phyloP scores from a whole-genome alignment of 53 echinoderm and acorn worm species.

The Echinarachnius parma region DNA sequence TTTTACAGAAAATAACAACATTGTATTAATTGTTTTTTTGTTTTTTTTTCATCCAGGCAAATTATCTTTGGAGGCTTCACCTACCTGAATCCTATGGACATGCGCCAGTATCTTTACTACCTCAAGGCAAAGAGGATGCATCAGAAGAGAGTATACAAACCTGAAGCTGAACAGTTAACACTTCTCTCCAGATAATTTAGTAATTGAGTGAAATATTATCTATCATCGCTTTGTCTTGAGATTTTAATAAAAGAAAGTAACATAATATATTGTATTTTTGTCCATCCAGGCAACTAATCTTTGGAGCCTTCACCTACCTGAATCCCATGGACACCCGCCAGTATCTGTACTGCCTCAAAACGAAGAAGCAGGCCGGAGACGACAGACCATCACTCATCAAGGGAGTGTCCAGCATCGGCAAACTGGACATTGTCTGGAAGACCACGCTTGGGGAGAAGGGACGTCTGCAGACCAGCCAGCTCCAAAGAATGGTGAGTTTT shows the following conservation, averaged over 20 bases:
- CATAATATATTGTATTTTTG: no score
- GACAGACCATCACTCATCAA: constrained; percentile 79
- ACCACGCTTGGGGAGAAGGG: constrained; percentile 95
- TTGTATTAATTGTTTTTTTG: not conserved
- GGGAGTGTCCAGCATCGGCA: constrained; percentile 97
- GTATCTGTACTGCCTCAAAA: constrained; percentile 92
- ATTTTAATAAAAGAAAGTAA: no score
- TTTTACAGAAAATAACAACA: no score
- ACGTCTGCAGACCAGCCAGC: constrained; percentile 92
- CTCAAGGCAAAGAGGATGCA: constrained; percentile 89
- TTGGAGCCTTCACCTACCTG: constrained; percentile 84
- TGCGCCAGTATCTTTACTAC: constrained; percentile 94
- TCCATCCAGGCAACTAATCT: constrained; percentile 57
- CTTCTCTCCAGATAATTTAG: no score
- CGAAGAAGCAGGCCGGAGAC: constrained; percentile 75
- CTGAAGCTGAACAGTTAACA: no score
- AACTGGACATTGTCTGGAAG: constrained; percentile 99
- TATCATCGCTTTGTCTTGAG: no score
- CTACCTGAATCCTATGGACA: constrained; percentile 95
- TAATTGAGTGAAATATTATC: no score
- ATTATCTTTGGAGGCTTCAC: constrained; percentile 83
- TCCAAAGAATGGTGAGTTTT: constrained; percentile 90
- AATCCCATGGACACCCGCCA: constrained; percentile 98
- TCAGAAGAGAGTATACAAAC: no score
- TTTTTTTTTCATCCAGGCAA: constrained; percentile 28